Evolutionary conservation across 2,797 vertebrate genomes (phyloP).

Genomic region (Pseudochirops corinnae): DNA sequence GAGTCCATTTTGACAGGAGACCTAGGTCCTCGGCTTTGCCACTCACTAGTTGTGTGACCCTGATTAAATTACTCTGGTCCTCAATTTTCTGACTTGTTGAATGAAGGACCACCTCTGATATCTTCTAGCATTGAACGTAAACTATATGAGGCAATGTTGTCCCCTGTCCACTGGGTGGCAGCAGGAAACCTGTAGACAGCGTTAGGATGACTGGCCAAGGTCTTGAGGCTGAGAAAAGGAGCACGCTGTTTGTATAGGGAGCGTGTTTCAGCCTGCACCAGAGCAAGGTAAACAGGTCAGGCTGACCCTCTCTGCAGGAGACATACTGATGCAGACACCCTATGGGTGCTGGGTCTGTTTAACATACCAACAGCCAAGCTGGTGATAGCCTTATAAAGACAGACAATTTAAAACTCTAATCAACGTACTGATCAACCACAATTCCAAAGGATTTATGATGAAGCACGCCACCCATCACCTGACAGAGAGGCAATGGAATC

Average conservation of each 20-base stretch:
- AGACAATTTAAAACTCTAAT: background rate
- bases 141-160: background rate
- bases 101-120: background rate
- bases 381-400: background rate
- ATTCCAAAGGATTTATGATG: background rate
- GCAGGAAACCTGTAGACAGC: constrained; percentile 56
- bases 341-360: constrained; percentile 51
- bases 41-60: background rate
- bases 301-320: constrained; percentile 28
- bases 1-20: background rate
- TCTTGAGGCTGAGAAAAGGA: constrained; percentile 14
- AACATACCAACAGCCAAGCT: constrained; percentile 34
- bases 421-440: background rate
- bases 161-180: constrained; percentile 80
- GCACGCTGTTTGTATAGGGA: constrained; percentile 11
- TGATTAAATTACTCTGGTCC: background rate
- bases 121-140: background rate
- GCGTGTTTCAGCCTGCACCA: background rate
- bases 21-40: background rate
- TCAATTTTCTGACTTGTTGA: background rate
- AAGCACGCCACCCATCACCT: background rate
- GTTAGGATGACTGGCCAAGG: background rate
- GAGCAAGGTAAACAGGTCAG: constrained; percentile 30
- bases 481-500: background rate
- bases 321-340: constrained; percentile 42